Evolutionary conservation across 2,888 invertebrate species (phyloP).

Genomic region (Anticlea derivata): DNA sequence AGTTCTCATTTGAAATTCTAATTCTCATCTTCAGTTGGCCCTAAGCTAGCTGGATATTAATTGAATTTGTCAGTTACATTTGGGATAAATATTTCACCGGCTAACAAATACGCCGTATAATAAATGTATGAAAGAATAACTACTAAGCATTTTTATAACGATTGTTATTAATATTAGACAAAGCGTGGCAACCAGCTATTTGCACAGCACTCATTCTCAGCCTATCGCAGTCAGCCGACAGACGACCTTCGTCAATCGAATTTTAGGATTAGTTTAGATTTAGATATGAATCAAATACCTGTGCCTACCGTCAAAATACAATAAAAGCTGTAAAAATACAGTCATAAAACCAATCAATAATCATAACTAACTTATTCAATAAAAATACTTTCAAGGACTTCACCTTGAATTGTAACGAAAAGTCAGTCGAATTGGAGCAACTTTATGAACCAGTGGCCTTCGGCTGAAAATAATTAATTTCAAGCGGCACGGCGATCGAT

Average conservation of each 20-base stretch:
- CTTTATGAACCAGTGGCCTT: slow-evolving; percentile 51
- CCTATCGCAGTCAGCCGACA: background rate
- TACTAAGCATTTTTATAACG: slow-evolving; percentile 3
- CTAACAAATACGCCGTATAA: slow-evolving; percentile 37
- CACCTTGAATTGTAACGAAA: slow-evolving; percentile 46
- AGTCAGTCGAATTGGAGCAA: slow-evolving; percentile 39
- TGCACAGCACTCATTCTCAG: background rate
- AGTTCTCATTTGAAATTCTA: slow-evolving; percentile 52
- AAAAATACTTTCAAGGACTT: slow-evolving; percentile 37
- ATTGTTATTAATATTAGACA: background rate
- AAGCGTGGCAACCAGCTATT: background rate
- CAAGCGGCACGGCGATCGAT: slow-evolving; percentile 55
- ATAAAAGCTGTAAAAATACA: background rate
- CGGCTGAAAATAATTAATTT: slow-evolving; percentile 59
- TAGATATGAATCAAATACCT: background rate
- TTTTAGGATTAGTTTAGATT: background rate
- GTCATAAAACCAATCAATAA: slow-evolving; percentile 8
- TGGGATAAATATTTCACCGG: slow-evolving; percentile 44
- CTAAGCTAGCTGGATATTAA: slow-evolving; percentile 42
- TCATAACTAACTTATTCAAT: slow-evolving; percentile 20
- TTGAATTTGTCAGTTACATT: slow-evolving; percentile 45
- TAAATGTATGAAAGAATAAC: slow-evolving; percentile 36
- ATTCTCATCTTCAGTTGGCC: slow-evolving; percentile 42
- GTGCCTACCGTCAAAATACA: too few species aligned
- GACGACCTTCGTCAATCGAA: slow-evolving; percentile 1